A percentile compares a stretch with the other conserved stretches of the same genome.
Evolutionary conservation across 2,888 invertebrate genomes (phyloP).

Genomic region (Dryadula phaetusa): DNA sequence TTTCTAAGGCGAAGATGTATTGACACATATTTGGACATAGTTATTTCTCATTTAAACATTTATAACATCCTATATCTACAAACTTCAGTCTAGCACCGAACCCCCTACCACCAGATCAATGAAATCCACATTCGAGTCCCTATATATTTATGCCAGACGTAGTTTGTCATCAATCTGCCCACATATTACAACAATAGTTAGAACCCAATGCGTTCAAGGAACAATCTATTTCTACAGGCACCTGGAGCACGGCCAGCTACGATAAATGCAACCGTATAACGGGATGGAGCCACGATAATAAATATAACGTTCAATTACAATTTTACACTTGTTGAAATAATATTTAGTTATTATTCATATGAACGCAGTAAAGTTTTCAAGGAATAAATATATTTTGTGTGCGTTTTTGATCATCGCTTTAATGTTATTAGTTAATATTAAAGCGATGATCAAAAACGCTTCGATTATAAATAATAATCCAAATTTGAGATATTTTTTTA

Average conservation of each 20-base stretch:
- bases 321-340: slow-evolving; percentile 6
- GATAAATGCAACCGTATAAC: slow-evolving; percentile 48
- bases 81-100: not conserved
- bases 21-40: too few species aligned
- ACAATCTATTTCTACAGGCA: slow-evolving; percentile 49
- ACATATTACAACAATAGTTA: slow-evolving; percentile 44
- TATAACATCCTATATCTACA: too few species aligned
- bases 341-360: not conserved
- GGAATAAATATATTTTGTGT: not conserved
- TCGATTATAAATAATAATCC: too few species aligned
- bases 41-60: too few species aligned
- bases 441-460: too few species aligned
- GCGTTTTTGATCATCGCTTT: too few species aligned
- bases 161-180: slow-evolving; percentile 39
- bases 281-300: slow-evolving; percentile 31
- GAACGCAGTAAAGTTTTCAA: not conserved
- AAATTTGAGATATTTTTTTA: too few species aligned
- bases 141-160: slow-evolving; percentile 21
- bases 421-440: too few species aligned
- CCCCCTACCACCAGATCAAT: too few species aligned
- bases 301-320: slow-evolving; percentile 30
- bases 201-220: slow-evolving; percentile 48
- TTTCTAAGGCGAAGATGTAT: too few species aligned
- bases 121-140: too few species aligned
- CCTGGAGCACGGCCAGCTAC: slow-evolving; percentile 49